Evolutionary conservation across 2,888 invertebrate species (phyloP), one percentile per base, ranked within the genome.

Genomic region (Monopis laevigella): DNA sequence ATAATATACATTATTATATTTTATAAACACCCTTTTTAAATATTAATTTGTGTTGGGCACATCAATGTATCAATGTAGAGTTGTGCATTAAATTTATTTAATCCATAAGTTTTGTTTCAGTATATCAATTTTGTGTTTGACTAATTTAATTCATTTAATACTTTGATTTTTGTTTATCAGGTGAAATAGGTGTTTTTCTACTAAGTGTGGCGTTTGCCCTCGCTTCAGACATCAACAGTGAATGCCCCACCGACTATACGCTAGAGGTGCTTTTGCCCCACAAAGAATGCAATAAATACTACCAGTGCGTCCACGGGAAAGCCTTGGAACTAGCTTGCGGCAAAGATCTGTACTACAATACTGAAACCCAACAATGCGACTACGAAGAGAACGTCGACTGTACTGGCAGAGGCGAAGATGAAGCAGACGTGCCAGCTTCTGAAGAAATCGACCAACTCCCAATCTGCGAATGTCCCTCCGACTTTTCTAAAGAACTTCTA

Each of bases 281-380:
- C 38, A 72, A 66, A 1, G 73, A 82, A 40, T 89, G 88, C 54
- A 69, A 84, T 43, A 86, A 82, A 54, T 89, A 85, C 59, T 75
- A 88, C 41, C 87, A 86, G 53, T 89, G 88, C 54, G 85, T 87
- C 62, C 84, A 84, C 46, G 88, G 86, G 2, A 49, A 70, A 1
- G 87, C 84, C 0, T 59, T 85, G 1, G 86, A 84, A 49, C 82
- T 83, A 53, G 53, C 56, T 1, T 89, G 88, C 49, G 83, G 84
- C 1, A 50, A 59, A 1, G 81, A 78, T 10, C 66, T 88, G 1
- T 67, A 81, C 34, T 89, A 87, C 61, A 84, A 85, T 41, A 59
- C 81, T 3, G 65, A 74, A 10, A 72, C 58, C 10, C 58, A 58
- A 56, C 73, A 81, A 48, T 88, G 89, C 49, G 88, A 88, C 56